These are phyloP conservation scores for Isoperla grammatica DNA, from an alignment of 2,888 invertebrate species.

Conservation along the genomic window DNA sequence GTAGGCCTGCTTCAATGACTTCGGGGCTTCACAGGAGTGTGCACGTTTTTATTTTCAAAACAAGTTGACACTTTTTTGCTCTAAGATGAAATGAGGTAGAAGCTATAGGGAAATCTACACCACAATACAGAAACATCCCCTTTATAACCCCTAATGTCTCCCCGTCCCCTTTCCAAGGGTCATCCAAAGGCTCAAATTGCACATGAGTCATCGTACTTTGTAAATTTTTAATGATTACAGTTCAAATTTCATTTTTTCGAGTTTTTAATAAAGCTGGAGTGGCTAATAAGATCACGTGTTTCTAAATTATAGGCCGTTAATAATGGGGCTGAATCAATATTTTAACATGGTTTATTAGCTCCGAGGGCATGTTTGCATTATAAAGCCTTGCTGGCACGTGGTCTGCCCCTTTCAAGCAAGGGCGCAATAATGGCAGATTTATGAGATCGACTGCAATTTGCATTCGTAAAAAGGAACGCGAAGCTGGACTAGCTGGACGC, in stretches of 20 bases:
- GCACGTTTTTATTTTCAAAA: not conserved
- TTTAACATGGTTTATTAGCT: not conserved
- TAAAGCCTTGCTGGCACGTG: no score
- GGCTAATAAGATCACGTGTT: no score
- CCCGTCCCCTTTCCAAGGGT: not conserved
- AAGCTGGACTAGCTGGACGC: no score
- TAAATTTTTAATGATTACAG: slow-evolving; percentile 14
- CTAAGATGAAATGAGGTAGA: slow-evolving; percentile 13
- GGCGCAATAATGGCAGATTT: no score
- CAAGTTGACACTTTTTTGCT: slow-evolving; percentile 16
- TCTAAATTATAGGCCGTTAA: slow-evolving; percentile 5
- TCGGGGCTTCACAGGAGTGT: no score
- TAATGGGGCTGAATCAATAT: slow-evolving; percentile 12
- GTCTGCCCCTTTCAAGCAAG: no score
- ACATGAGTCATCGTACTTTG: not conserved
- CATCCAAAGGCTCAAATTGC: not conserved
- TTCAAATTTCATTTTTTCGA: slow-evolving; percentile 10
- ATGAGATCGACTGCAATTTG: no score
- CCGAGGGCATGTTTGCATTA: no score
- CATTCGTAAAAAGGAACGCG: no score
- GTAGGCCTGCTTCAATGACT: no score
- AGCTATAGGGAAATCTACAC: not conserved
- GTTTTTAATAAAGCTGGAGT: not conserved
- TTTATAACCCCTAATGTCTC: not conserved
- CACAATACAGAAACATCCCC: slow-evolving; percentile 12